Evolutionary conservation across 2,113 vertebrate genomes (phyloP).

Genomic region (Phoxinus phoxinus): DNA sequence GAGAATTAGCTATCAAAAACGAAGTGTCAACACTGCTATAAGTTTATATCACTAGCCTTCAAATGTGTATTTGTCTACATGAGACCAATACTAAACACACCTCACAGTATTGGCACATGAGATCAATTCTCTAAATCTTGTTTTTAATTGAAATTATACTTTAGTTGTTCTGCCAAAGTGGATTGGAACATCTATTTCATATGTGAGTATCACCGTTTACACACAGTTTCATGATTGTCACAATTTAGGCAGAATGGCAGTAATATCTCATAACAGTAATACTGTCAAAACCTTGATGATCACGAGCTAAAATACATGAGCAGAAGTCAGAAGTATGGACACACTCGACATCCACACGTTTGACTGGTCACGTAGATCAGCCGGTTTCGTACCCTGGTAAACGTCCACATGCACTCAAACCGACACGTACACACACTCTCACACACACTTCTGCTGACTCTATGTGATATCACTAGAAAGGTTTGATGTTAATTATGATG

Average conservation of each 20-base stretch:
- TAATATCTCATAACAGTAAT: neutral
- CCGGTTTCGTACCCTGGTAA: neutral
- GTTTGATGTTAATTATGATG: neutral
- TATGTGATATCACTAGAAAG: conserved; percentile 17
- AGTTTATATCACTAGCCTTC: neutral
- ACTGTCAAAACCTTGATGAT: neutral
- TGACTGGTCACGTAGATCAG: neutral
- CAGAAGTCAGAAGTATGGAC: neutral
- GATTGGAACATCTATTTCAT: neutral
- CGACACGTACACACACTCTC: conserved; percentile 5
- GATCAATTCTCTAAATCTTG: conserved; percentile 17
- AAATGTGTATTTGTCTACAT: neutral
- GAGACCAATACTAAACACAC: conserved; percentile 37
- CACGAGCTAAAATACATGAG: neutral
- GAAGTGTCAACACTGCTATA: neutral
- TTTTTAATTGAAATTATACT: neutral
- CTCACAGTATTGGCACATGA: conserved; percentile 49
- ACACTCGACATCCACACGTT: neutral
- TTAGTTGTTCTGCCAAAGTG: neutral
- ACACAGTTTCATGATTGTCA: conserved; percentile 4
- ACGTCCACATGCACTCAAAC: conserved; percentile 46
- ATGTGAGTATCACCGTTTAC: neutral
- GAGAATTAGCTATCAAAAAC: neutral
- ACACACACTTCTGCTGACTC: neutral
- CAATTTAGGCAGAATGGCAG: conserved; percentile 9